Evolutionary conservation across 2,113 vertebrate species (phyloP), one percentile per base, ranked within the genome.

Genomic region (Eulemur rufifrons): DNA sequence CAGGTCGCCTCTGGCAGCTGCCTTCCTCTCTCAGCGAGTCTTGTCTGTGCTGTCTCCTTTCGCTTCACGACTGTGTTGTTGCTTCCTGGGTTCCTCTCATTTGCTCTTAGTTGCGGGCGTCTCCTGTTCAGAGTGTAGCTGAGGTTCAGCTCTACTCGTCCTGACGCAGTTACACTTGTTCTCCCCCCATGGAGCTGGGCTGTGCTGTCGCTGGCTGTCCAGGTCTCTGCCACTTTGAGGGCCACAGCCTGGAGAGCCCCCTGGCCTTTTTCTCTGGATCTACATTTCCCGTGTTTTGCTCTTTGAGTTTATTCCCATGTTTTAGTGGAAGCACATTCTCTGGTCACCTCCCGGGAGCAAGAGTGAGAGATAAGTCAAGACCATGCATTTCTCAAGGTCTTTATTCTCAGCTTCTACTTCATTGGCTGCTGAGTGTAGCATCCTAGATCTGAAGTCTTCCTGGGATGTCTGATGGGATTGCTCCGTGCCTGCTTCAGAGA

Each of bases 101-200:
- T 32, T 6, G 0, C 45, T 7, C 32, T 61, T 18, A 9, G 14
- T n/a, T 42, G 59, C 9, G 42, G 34, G 34, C 12, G 0, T 52
- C 56, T 12, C 17, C 8, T 61, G 18, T 42, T 42, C 3, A 37
- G 21, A 14, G 42, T 13, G 45, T 23, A 4, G 9, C 83, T 77
- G 74, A 47, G 52, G 15, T 11, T 3, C 32, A 27, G 25, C 18
- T n/a, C 29, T 47, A 12, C 12, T n/a, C 3, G 0, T 73, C 21
- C 34, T 15, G 13, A 32, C 2, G 5, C 20, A 29, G 4, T 1
- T 29, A 8, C 32, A 13, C 9, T 3, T 1, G 0, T 39, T 21
- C 45, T 52, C 69, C 78, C 66, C 39, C 50, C 12, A 2, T 56
- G 5, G n/a, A 27, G 13, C 18, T 5, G 17, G 18, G 3, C 27